Conservation (phyloP, 2,888 invertebrate genomes). For the Macrosoma leucophasiata region DNA sequence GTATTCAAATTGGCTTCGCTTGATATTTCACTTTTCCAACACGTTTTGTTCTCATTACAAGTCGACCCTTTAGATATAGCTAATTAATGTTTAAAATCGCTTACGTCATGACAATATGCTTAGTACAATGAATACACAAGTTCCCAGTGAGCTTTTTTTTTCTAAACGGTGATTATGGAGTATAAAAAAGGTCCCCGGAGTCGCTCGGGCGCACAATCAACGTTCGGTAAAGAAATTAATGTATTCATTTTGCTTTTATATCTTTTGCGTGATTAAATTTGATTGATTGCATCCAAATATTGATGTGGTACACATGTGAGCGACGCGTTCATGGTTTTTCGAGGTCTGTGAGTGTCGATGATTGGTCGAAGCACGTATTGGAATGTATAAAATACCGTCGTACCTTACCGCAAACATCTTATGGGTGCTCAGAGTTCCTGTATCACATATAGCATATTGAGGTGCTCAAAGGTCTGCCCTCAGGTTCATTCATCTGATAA, state of each 20-base stretch:
- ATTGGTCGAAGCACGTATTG: too few relatives aligned
- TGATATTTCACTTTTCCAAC: too few relatives aligned
- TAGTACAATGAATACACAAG: slow-evolving; percentile 49
- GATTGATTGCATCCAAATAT: slow-evolving; percentile 74
- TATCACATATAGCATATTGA: too few relatives aligned
- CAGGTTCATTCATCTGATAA: too few relatives aligned
- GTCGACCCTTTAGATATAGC: too few relatives aligned
- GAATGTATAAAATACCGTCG: too few relatives aligned
- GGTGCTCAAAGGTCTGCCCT: too few relatives aligned
- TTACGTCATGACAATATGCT: slow-evolving; percentile 61
- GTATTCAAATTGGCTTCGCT: too few relatives aligned
- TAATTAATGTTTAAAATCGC: slow-evolving; percentile 61
- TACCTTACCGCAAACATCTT: too few relatives aligned
- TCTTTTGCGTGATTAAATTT: slow-evolving; percentile 74
- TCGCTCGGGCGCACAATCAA: slow-evolving; percentile 54
- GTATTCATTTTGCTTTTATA: slow-evolving; percentile 72
- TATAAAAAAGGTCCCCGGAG: slow-evolving; percentile 50
- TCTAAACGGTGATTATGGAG: slow-evolving; percentile 64
- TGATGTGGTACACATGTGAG: slow-evolving; percentile 65
- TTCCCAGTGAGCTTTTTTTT: slow-evolving; percentile 52
- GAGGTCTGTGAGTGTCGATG: too few relatives aligned
- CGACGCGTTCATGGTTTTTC: background rate
- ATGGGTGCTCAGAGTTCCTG: too few relatives aligned
- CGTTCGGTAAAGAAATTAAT: slow-evolving; percentile 58
- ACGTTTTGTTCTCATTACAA: too few relatives aligned